Evolutionary conservation across 2,888 invertebrate genomes (phyloP), one percentile per base, ranked within the genome.

Genomic region (Ochropleura leucogaster): DNA sequence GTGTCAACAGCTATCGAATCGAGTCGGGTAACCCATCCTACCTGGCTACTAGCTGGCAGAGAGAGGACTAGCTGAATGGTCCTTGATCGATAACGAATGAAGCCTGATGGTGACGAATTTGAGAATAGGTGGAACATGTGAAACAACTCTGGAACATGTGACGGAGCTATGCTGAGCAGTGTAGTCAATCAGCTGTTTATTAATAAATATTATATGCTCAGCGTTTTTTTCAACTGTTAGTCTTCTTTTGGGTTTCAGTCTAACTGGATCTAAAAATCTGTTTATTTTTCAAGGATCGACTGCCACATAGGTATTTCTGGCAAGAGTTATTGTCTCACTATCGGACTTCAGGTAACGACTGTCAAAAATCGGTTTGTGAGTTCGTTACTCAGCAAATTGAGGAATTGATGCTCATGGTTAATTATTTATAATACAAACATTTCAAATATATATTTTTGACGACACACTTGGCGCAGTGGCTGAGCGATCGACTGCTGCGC

Each of bases 51-150:
- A 18, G 7, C 18, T 51, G 20, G 7, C 14, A 51, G 14, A 44
- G 77, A 44, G 47, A n/a, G 12, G 9, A 18, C 30, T 10, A 16
- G 30, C 57, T 77, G 30, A 57, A 57, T 44, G 49, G 59, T 46
- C 68, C 77, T 77, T 18, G 40, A 77, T 49, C n/a, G 12, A 14
- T 59, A 46, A 59, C 40, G 8, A 68, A n/a, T 18, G 77, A 40
- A 40, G 49, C 8, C 40, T 20, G 49, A 77, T 20, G 20, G 16
- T 51, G 12, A 16, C 12, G 30, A 44, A 60, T 12, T 30, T 12
- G 4, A n/a, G 30, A 6, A 20, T 14, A 72, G 30, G n/a, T 40
- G 9, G 3, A 18, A 3, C 57, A 46, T 12, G 16, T 9, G 10
- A 18, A n/a, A n/a, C n/a, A 20, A 20, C 10, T 30, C 8, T 47